Evolutionary conservation across 92 coral and sea anemone genomes (phyloP), one percentile per base, ranked within the genome.

Genomic region (Parazoanthus darwini): DNA sequence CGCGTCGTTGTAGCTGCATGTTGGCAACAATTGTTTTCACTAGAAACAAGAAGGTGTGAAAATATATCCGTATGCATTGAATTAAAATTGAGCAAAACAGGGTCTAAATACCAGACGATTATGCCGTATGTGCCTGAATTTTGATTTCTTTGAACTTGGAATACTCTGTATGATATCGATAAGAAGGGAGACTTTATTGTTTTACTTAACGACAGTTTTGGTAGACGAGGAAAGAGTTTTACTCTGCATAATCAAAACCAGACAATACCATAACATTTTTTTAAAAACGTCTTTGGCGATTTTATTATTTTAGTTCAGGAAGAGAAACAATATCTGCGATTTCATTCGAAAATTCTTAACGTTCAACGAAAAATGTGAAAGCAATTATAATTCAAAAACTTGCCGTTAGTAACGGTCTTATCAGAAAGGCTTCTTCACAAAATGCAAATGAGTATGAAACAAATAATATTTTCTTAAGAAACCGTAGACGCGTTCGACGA

Each of bases 231-330:
- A 5, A 6, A 67, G 66, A 3, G 38, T 15, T 37, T 63, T 37
- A n/a, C 67, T 66, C 56, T 66, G 76, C 39, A 82, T 82, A 66
- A 82, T 39, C 42, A n/a, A 65, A 66, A 66, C 33, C 33, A 29
- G 33, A 65, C 51, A n/a, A 38, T 20, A n/a, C 11, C 26, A 63
- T 1, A 63, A 54, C 59, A 54, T 54, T 54, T 22, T 29, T 29
- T 29, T 29, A 29, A 29, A 20, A 63, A 18, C 6, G 70, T 4
- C 70, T 2, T 23, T 36, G 37, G n/a, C 46, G 37, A 23, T 76
- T 3, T 76, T 33, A 15, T 76, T 76, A 35, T 36, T 74, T 11
- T 37, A 74, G 2, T 74, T 23, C 43, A 5, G 43, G 25, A 4
- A 74, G 13, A 74, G 29, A 23, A 72, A 72, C 76, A 6, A 48